Evolutionary conservation across 2,113 vertebrate genomes (phyloP).

Genomic region (Elanoides forficatus): DNA sequence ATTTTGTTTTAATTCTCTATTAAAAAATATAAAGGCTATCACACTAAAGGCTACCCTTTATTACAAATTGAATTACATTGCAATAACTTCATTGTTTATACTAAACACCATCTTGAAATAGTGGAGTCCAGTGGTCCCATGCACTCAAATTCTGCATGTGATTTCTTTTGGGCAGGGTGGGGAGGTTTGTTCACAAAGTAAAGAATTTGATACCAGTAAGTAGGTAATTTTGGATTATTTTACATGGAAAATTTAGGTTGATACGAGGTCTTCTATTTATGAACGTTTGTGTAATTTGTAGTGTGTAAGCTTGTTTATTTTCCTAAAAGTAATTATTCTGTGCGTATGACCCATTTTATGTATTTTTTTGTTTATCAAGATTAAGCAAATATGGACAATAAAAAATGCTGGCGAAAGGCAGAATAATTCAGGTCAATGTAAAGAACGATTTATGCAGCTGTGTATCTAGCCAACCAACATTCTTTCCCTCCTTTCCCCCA

Average conservation of each 20-base stretch:
- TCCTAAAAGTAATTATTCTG: conserved; percentile 10
- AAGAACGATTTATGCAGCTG: conserved; percentile 35
- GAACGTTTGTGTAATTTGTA: background rate
- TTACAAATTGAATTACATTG: background rate
- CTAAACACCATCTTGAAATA: background rate
- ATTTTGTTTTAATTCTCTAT: background rate
- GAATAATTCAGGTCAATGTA: conserved; percentile 60
- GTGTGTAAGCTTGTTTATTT: background rate
- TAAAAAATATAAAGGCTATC: background rate
- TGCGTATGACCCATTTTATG: background rate
- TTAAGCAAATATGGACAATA: conserved; percentile 60
- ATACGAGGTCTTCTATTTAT: background rate
- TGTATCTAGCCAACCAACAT: conserved; percentile 41
- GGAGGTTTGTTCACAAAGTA: background rate
- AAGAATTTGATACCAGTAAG: background rate
- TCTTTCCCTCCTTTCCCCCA: background rate
- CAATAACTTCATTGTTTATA: background rate
- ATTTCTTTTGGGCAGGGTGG: background rate
- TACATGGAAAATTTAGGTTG: background rate
- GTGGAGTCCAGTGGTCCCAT: background rate
- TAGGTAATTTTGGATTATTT: background rate
- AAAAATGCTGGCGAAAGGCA: conserved; percentile 48
- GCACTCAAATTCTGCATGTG: background rate
- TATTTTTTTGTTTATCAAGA: conserved; percentile 7
- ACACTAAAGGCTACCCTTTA: background rate